Percentiles rank a stretch among this genome's conserved stretches.
phyloP scores from a whole-genome alignment of 2,888 invertebrate genomes.

The Oeneis ivallda region DNA sequence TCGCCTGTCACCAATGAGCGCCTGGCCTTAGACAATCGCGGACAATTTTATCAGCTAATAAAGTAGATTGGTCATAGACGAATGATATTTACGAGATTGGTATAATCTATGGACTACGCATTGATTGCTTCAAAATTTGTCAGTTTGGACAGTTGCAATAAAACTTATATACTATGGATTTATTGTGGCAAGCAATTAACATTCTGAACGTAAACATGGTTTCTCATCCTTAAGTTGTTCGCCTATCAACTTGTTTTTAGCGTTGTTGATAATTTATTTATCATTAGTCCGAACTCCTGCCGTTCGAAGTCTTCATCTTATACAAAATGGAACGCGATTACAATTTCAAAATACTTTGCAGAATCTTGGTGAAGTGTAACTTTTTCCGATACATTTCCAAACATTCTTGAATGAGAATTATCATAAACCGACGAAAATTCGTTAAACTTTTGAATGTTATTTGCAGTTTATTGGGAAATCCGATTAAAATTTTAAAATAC shows the following conservation, averaged over 20 bases:
- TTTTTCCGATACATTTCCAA: constrained; percentile 41
- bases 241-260: constrained; percentile 12
- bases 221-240: constrained; percentile 11
- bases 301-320: constrained; percentile 51
- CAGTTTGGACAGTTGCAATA: not conserved
- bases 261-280: constrained; percentile 46
- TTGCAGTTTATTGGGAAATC: not conserved
- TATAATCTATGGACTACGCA: not conserved
- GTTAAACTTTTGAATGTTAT: not conserved
- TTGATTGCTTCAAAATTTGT: not conserved
- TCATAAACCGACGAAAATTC: constrained; percentile 5
- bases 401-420: constrained; percentile 2
- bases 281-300: constrained; percentile 46
- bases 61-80: no score
- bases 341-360: constrained; percentile 46
- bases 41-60: not conserved
- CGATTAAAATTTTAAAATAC: not conserved
- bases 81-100: not conserved
- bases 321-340: constrained; percentile 40
- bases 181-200: constrained; percentile 3
- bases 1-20: no score
- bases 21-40: not conserved
- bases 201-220: not conserved
- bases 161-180: not conserved
- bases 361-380: constrained; percentile 14